Conservation (phyloP, 2,113 vertebrate genomes). For the Ochotona curzoniae region DNA sequence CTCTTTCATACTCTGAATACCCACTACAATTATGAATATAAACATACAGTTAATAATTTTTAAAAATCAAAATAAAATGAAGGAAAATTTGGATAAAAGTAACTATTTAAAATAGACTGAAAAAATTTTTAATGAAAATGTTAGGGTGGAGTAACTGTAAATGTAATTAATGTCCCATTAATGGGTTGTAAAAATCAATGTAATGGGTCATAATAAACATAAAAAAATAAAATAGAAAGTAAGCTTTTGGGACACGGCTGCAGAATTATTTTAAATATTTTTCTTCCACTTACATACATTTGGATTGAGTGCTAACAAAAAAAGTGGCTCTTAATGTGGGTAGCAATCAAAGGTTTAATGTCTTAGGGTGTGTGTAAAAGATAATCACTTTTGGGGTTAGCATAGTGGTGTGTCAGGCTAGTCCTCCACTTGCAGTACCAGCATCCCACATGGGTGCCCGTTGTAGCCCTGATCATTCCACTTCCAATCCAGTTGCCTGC, state of each 20-base stretch:
- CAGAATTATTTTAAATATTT: not conserved
- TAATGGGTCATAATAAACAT: not conserved
- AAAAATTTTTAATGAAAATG: not conserved
- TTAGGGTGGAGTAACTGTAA: not conserved
- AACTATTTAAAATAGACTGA: constrained; percentile 33
- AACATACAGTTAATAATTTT: constrained; percentile 10
- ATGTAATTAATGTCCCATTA: constrained; percentile 2
- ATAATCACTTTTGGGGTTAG: constrained; percentile 5
- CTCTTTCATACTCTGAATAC: not conserved
- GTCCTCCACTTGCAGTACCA: no score
- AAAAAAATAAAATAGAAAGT: constrained; percentile 3
- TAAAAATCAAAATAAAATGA: constrained; percentile 30
- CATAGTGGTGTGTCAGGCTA: no score
- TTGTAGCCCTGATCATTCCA: no score
- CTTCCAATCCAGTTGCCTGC: no score
- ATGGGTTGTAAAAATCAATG: constrained; percentile 5
- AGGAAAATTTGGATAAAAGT: not conserved
- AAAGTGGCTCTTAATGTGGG: constrained; percentile 11
- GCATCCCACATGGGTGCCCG: no score
- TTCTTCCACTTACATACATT: constrained; percentile 2
- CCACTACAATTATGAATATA: not conserved
- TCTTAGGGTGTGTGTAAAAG: not conserved
- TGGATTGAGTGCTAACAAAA: not conserved
- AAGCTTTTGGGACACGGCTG: not conserved
- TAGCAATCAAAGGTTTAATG: not conserved